A percentile compares a stretch with the other conserved stretches of the same genome.
These are phyloP conservation scores for Sciurus carolinensis DNA, from an alignment of 2,797 vertebrate genomes.

Conservation along the genomic window DNA sequence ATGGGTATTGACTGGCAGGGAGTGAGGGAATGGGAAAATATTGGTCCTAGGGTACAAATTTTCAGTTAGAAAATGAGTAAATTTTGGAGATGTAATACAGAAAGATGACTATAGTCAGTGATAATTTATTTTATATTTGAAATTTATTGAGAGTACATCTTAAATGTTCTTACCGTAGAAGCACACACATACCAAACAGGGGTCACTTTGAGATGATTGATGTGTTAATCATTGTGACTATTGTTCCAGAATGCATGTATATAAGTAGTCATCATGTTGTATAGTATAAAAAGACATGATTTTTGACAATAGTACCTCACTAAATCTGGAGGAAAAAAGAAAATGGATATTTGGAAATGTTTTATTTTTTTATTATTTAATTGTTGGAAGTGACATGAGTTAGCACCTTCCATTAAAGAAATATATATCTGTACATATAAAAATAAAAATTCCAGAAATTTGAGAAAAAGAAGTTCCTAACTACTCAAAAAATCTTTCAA, in stretches of 20 bases:
- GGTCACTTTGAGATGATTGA: background rate
- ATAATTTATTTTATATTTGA: background rate
- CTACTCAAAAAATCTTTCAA: background rate
- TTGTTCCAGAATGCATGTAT: background rate
- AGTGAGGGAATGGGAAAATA: background rate
- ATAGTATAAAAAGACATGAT: too few relatives aligned
- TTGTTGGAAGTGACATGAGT: background rate
- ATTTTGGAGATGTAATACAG: background rate
- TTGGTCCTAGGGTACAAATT: background rate
- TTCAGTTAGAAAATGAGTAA: background rate
- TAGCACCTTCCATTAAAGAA: background rate
- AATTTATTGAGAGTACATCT: background rate
- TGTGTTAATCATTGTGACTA: background rate
- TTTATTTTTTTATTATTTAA: background rate
- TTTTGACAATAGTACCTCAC: background rate
- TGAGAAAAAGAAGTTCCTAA: background rate
- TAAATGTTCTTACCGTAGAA: background rate
- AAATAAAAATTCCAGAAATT: background rate
- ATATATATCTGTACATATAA: background rate
- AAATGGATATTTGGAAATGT: background rate
- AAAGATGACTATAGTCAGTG: background rate
- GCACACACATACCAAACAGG: background rate
- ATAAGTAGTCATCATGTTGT: background rate
- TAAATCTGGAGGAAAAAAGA: background rate
- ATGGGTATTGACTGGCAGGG: accelerated